Percentiles rank a stretch among this genome's conserved stretches.
These are phyloP conservation scores for Chelon labrosus DNA, from an alignment of 2,797 vertebrate genomes.

Conservation along the genomic window DNA sequence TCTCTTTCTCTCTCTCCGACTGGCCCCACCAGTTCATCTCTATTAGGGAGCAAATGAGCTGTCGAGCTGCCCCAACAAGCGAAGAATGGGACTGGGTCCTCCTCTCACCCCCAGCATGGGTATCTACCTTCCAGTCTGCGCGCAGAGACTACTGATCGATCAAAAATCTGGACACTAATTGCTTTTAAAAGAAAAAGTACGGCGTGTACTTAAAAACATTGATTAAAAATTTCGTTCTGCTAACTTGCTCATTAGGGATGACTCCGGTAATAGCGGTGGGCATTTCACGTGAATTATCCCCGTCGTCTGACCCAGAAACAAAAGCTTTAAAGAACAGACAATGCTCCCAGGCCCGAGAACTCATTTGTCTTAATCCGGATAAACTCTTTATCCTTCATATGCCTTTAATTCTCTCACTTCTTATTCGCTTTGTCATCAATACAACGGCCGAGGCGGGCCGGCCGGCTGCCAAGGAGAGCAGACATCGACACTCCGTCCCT, in stretches of 20 bases:
- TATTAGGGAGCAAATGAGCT: slow-evolving; percentile 81
- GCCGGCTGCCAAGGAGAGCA: slow-evolving; percentile 40
- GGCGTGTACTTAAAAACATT: slow-evolving; percentile 44
- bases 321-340: slow-evolving; percentile 21
- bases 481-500: slow-evolving; percentile 31
- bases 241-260: slow-evolving; percentile 43
- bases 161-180: slow-evolving; percentile 57
- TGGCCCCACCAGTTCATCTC: slow-evolving; percentile 68
- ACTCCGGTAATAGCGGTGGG: slow-evolving; percentile 38
- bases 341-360: not conserved
- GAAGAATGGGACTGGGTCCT: slow-evolving; percentile 39
- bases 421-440: slow-evolving; percentile 62
- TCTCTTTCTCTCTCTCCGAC: slow-evolving; percentile 9
- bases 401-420: slow-evolving; percentile 63
- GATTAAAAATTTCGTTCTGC: slow-evolving; percentile 49
- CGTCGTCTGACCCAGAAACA: slow-evolving; percentile 53
- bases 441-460: slow-evolving; percentile 11
- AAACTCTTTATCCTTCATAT: slow-evolving; percentile 57
- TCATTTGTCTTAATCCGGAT: slow-evolving; percentile 72
- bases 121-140: slow-evolving; percentile 11
- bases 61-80: slow-evolving; percentile 47
- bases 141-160: slow-evolving; percentile 39
- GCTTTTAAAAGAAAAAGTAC: slow-evolving; percentile 52
- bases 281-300: slow-evolving; percentile 39
- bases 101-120: slow-evolving; percentile 6